Base-by-base conservation (phyloP, 2,797 vertebrate species). In the Coracias cyanogaster region DNA sequence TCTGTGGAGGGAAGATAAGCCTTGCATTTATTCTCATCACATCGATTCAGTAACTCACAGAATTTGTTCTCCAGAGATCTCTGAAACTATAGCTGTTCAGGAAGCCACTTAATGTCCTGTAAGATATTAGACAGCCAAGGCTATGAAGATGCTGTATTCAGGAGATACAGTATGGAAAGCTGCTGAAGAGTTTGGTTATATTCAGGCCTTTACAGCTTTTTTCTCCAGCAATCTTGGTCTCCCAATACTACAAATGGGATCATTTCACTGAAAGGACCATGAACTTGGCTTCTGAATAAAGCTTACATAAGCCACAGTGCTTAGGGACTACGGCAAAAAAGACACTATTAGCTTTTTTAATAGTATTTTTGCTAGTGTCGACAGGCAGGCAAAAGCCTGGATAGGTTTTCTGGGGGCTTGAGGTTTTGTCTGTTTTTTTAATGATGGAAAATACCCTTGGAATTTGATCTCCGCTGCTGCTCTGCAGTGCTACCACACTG, bases 1-100 rank as follows among this genome's bases (percentile, higher is more conserved):
- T 98, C 99, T 99, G 80, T 17, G n/a, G 43, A 89, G 24, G 8
- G 82, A 92, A 85, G 76, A 52, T 15, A 22, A 83, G 26, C 25
- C 12, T 19, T 66, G 35, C 8, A 31, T 78, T 74, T 71, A 66
- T 48, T 95, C 69, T 78, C 25, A n/a, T 49, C 22, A 35, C 14
- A 52, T 25, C 33, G 39, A 10, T 16, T 55, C 16, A 46, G 5
- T 13, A 64, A 71, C 25, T 77, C 52, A 39, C 4, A 52, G 20
- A 17, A 62, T 33, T 76, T 78, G 9, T 9, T 76, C 46, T 69
- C 26, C 28, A 67, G 33, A 58, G 5, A 60, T 39, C 55, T 66
- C 8, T 33, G 24, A 72, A 88, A 78, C 13, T 8, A 6, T 1
- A 74, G 19, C n/a, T 58, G 15, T 58, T 52, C 37, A 79, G 52